Percentiles rank a stretch among this genome's conserved stretches.
These are phyloP conservation scores for Dolomedes plantarius DNA, from an alignment of 2,888 invertebrate genomes.

Conservation along the genomic window DNA sequence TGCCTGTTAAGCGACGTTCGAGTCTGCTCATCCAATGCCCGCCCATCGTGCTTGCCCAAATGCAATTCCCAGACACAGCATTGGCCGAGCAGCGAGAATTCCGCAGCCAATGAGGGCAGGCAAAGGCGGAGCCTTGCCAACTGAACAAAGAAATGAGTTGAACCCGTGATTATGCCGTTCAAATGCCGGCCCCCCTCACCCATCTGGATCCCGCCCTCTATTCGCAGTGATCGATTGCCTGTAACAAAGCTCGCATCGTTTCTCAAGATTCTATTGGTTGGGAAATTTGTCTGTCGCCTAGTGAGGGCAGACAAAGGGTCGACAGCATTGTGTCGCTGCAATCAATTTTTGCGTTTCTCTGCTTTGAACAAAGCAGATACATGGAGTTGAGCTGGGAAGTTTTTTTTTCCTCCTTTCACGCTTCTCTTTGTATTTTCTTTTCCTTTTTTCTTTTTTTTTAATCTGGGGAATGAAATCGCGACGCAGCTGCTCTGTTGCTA, in stretches of 20 bases:
- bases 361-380: not conserved
- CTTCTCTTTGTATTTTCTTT: not conserved
- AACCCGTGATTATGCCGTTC: constrained; percentile 58
- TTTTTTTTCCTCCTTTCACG: not conserved
- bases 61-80: constrained; percentile 44
- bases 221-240: constrained; percentile 19
- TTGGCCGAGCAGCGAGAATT: constrained; percentile 37
- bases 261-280: constrained; percentile 32
- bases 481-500: not conserved
- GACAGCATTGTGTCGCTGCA: not conserved
- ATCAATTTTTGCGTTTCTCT: constrained; percentile 6
- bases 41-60: constrained; percentile 66
- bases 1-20: constrained; percentile 57
- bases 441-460: not conserved
- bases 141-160: constrained; percentile 60
- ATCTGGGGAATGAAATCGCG: not conserved
- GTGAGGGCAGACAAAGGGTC: not conserved
- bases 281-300: not conserved
- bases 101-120: constrained; percentile 38
- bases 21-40: constrained; percentile 67
- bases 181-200: constrained; percentile 27
- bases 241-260: constrained; percentile 25
- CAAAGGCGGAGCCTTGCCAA: constrained; percentile 21
- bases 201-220: constrained; percentile 25
- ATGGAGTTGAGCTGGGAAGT: not conserved